Percentiles rank a stretch among this genome's conserved stretches.
phyloP scores from a whole-genome alignment of 2,888 invertebrate genomes.

The Noctua janthe region DNA sequence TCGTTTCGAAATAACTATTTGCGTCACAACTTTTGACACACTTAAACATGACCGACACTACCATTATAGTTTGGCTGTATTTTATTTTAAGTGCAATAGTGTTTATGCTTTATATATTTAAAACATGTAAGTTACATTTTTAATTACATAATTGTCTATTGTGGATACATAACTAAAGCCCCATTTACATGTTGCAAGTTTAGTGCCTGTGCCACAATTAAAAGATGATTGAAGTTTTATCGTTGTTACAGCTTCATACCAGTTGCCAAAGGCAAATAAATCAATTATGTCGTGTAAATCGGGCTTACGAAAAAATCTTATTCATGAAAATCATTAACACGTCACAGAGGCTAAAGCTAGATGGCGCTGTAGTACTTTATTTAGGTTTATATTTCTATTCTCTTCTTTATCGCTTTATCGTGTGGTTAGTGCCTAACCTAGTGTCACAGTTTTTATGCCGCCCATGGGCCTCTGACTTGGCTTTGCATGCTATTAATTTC shows the following conservation, averaged over 20 bases:
- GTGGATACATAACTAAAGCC: neutral
- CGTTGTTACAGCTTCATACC: neutral
- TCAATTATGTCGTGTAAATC: neutral
- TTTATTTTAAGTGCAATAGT: conserved; percentile 4
- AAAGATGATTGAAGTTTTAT: neutral
- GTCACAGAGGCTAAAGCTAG: neutral
- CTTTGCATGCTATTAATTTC: neutral
- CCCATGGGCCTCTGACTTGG: too few species aligned
- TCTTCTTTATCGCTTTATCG: too few species aligned
- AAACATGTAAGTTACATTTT: conserved; percentile 27
- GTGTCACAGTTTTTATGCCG: too few species aligned
- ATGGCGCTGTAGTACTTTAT: neutral
- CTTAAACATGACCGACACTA: conserved; percentile 2
- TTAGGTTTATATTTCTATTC: too few species aligned
- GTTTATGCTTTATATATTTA: neutral
- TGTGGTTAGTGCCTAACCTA: too few species aligned
- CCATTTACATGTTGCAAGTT: neutral
- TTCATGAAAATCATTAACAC: too few species aligned
- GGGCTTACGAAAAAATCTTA: neutral
- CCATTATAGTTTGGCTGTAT: neutral
- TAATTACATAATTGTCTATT: neutral
- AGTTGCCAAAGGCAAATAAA: neutral
- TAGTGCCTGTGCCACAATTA: neutral
- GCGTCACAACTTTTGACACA: neutral
- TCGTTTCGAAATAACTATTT: neutral